These are phyloP conservation scores for Thecophora atra DNA, from an alignment of 2,888 invertebrate species.

Conservation along the genomic window DNA sequence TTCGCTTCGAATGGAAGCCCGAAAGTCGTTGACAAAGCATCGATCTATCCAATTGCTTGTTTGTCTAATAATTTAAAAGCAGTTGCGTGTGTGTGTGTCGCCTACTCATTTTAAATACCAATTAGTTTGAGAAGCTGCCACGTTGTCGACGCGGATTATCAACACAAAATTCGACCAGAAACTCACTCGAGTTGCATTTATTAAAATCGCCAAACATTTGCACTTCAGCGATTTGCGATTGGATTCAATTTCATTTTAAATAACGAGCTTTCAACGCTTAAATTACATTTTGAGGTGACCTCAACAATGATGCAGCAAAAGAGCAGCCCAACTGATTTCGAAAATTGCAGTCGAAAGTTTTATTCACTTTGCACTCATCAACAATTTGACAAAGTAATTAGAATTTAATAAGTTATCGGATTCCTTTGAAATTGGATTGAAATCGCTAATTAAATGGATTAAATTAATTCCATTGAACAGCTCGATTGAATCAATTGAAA, in stretches of 20 bases:
- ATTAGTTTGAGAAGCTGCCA: constrained; percentile 20
- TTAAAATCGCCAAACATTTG: constrained; percentile 14
- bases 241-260: not conserved
- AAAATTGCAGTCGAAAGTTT: too few relatives aligned
- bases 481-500: too few relatives aligned
- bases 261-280: not conserved
- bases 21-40: not conserved
- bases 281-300: not conserved
- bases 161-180: not conserved
- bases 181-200: not conserved
- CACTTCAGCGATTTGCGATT: not conserved
- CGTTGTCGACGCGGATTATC: not conserved
- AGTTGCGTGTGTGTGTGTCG: not conserved
- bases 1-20: not conserved
- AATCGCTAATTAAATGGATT: too few relatives aligned
- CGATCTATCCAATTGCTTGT: not conserved
- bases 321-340: too few relatives aligned
- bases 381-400: too few relatives aligned
- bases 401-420: too few relatives aligned
- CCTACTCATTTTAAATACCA: constrained; percentile 29
- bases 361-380: too few relatives aligned
- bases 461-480: too few relatives aligned
- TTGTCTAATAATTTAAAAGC: not conserved
- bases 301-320: too few relatives aligned
- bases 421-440: too few relatives aligned